Base-by-base conservation (phyloP, 1,140 invertebrate genomes). In the Bombus balteatus region DNA sequence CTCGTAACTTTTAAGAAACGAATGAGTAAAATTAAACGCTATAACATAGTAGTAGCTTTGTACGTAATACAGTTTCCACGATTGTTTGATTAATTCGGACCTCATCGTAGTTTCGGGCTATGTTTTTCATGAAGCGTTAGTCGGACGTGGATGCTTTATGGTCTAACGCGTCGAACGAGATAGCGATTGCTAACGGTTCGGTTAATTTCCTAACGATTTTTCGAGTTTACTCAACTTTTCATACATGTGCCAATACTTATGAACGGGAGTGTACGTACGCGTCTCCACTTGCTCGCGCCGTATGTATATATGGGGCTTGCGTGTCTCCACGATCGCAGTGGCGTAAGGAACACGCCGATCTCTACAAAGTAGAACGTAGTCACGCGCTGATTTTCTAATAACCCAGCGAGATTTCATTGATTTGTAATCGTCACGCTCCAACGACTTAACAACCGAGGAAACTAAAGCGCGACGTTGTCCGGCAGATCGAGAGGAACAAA, bases 371-470 rank as follows among this genome's bases (percentile, higher is more conserved):
- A 70, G 79, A 74, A 68, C 78, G 71, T 62, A 43, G 70, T 81
- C 84, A 75, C 84, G 84, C 70, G 84, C 71, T 73, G 71, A 74
- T 85, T 85, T 85, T 85, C 79, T 85, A 81, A 85, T 81, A 81
- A 85, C 59, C 57, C 57, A 13, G 28, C 9, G 59, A 41, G 74
- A 71, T 72, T 85, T 80, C 83, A 80, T 79, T 80, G 83, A 85
- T 85, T 84, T 72, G 77, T 80, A 73, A 80, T 80, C 77, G 83
- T 85, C 77, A 72, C 68, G 76, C 68, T 85, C 57, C 32, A 43
- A 12, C 15, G 75, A n/a, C 6, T n/a, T 25, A n/a, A 62, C 53
- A 43, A 59, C 28, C 83, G 68, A 13, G 57, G 25, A 59, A 80
- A 85, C 66, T 53, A 28, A 34, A 83, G 34, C 18, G 62, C 8